A percentile compares a stretch with the other conserved stretches of the same genome.
Conservation (phyloP, 2,888 invertebrate species). For the Podotricha telesiphe region DNA sequence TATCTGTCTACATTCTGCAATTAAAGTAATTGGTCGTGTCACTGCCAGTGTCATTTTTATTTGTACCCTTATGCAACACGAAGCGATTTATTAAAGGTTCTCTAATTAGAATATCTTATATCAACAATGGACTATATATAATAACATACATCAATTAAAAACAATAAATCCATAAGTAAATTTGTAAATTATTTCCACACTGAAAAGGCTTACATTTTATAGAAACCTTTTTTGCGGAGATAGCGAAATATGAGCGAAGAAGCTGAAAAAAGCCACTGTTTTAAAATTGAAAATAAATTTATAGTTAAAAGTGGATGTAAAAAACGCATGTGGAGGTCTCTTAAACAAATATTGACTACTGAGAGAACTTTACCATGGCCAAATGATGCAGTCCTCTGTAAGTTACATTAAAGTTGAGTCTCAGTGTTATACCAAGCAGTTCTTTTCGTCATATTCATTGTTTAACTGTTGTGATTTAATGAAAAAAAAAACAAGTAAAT, state of each 20-base stretch:
- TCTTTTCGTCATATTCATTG: neutral
- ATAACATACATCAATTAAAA: too few species aligned
- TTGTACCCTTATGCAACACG: neutral
- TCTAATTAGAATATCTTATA: neutral
- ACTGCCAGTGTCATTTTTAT: neutral
- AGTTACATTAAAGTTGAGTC: constrained; percentile 52
- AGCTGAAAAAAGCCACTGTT: constrained; percentile 65
- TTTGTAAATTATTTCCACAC: neutral
- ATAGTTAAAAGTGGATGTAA: constrained; percentile 85
- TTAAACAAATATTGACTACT: constrained; percentile 93
- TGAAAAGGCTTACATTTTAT: neutral
- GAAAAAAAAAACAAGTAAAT: too few species aligned
- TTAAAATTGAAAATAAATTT: constrained; percentile 79
- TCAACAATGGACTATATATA: neutral
- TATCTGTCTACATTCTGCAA: too few species aligned
- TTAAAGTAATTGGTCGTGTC: neutral
- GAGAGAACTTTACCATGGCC: constrained; percentile 92
- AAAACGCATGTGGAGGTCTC: constrained; percentile 93
- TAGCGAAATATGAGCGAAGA: constrained; percentile 61
- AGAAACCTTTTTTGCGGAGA: neutral
- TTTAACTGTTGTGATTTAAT: too few species aligned
- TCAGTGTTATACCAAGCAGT: neutral
- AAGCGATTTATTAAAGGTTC: too few species aligned
- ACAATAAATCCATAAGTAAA: too few species aligned
- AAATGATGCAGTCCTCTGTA: constrained; percentile 89